These are phyloP conservation scores for Drosophila yakuba DNA, from an alignment of 1,140 invertebrate genomes.

Conservation along the genomic window DNA sequence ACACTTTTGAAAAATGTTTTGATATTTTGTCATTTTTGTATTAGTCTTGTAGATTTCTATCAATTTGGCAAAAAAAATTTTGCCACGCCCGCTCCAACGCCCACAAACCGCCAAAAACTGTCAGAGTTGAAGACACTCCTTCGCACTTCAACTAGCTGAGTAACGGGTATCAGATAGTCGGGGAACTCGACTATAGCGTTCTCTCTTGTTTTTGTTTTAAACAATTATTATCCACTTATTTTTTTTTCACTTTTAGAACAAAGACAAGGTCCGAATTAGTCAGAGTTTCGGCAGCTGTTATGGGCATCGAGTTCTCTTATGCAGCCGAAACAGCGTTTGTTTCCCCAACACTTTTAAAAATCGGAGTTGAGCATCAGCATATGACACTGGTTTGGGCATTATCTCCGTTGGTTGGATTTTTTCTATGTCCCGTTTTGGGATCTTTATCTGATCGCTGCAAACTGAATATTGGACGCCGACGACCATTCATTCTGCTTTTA, in stretches of 20 bases:
- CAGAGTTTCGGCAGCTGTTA: constrained; percentile 95
- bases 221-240: too few relatives aligned
- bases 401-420: constrained; percentile 96
- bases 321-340: constrained; percentile 98
- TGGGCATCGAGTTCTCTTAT: constrained; percentile 99
- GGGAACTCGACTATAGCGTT: too few relatives aligned
- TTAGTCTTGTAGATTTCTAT: too few relatives aligned
- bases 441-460: constrained; percentile 96
- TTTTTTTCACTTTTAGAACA: constrained; percentile 81
- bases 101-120: too few relatives aligned
- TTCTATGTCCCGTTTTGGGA: constrained; percentile 95
- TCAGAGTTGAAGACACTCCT: too few relatives aligned
- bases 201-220: too few relatives aligned
- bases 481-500: constrained; percentile 96
- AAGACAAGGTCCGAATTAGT: constrained; percentile 94
- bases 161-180: too few relatives aligned
- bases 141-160: too few relatives aligned
- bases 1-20: too few relatives aligned
- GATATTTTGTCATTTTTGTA: too few relatives aligned
- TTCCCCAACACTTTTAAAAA: constrained; percentile 96
- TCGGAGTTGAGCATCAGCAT: constrained; percentile 94
- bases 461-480: constrained; percentile 91
- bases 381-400: constrained; percentile 98
- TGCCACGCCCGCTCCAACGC: too few relatives aligned
- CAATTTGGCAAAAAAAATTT: too few relatives aligned